phyloP scores from a whole-genome alignment of 2,888 invertebrate species.

The Nomada flava region DNA sequence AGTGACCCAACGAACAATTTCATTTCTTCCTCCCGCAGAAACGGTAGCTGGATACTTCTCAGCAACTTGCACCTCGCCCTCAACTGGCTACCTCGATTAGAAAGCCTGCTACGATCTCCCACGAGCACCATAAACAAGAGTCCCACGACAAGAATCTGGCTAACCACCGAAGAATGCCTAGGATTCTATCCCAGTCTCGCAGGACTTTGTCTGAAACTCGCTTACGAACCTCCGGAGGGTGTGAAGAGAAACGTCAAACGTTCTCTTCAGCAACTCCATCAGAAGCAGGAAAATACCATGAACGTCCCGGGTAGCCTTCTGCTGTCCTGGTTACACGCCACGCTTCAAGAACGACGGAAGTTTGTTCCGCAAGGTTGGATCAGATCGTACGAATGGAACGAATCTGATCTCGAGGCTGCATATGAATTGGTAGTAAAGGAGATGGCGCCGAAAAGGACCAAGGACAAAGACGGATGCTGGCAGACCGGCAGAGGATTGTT shows the following conservation, averaged over 20 bases:
- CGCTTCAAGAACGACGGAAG: conserved; percentile 94
- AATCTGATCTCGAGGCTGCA: conserved; percentile 91
- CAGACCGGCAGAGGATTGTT: conserved; percentile 91
- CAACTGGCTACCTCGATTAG: conserved; percentile 81
- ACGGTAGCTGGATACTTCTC: conserved; percentile 81
- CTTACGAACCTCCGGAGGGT: conserved; percentile 83
- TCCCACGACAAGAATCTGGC: conserved; percentile 77
- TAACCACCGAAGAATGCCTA: conserved; percentile 80
- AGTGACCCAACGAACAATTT: not conserved
- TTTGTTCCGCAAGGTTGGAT: conserved; percentile 90
- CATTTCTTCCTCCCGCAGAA: conserved; percentile 58
- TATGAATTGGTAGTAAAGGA: conserved; percentile 86
- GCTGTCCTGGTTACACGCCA: conserved; percentile 94
- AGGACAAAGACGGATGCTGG: conserved; percentile 70
- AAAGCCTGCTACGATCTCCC: conserved; percentile 78
- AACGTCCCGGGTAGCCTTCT: conserved; percentile 86
- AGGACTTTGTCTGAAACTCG: conserved; percentile 80
- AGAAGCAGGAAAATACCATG: conserved; percentile 59
- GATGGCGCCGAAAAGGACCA: conserved; percentile 67
- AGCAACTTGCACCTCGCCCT: conserved; percentile 82
- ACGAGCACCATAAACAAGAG: conserved; percentile 76
- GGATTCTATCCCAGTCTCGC: conserved; percentile 82
- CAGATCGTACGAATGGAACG: conserved; percentile 94
- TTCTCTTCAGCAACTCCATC: conserved; percentile 79
- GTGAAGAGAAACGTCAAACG: conserved; percentile 81